phyloP scores from a whole-genome alignment of 1,140 invertebrate genomes.

The Luehdorfia chinensis region DNA sequence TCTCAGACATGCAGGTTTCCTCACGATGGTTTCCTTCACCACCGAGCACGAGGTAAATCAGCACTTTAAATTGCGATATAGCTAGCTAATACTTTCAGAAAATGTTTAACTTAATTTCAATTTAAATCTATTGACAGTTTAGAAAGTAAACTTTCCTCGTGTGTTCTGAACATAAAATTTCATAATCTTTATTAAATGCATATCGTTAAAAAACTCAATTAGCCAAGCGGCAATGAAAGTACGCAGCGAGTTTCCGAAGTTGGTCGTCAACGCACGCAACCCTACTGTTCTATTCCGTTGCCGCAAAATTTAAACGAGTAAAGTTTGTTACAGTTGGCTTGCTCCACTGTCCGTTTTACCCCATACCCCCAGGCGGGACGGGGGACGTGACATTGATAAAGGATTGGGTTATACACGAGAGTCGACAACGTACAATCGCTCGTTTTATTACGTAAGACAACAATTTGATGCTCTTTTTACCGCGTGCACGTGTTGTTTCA shows the following conservation, averaged over 20 bases:
- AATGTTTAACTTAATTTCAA: no score
- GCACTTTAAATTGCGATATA: no score
- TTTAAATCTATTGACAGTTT: no score
- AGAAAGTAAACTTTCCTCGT: background rate
- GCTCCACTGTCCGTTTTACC: constrained; percentile 45
- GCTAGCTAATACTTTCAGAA: no score
- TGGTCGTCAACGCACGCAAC: constrained; percentile 48
- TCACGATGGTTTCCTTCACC: no score
- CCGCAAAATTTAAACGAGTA: constrained; percentile 74
- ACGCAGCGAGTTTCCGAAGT: constrained; percentile 43
- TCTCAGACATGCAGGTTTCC: no score
- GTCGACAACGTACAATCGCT: constrained; percentile 32
- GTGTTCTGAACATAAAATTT: background rate
- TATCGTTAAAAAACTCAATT: constrained; percentile 45
- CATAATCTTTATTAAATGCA: no score
- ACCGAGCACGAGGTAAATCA: no score
- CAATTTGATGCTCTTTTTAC: constrained; percentile 19
- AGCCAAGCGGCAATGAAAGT: constrained; percentile 48
- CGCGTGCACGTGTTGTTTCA: background rate
- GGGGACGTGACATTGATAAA: constrained; percentile 46
- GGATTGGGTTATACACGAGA: constrained; percentile 43
- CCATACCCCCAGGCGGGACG: constrained; percentile 16
- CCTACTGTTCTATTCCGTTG: constrained; percentile 34
- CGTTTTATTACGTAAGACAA: constrained; percentile 30
- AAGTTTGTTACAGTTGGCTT: constrained; percentile 63